Conservation (phyloP, 1,140 invertebrate species). For the Saccostrea cuccullata region DNA sequence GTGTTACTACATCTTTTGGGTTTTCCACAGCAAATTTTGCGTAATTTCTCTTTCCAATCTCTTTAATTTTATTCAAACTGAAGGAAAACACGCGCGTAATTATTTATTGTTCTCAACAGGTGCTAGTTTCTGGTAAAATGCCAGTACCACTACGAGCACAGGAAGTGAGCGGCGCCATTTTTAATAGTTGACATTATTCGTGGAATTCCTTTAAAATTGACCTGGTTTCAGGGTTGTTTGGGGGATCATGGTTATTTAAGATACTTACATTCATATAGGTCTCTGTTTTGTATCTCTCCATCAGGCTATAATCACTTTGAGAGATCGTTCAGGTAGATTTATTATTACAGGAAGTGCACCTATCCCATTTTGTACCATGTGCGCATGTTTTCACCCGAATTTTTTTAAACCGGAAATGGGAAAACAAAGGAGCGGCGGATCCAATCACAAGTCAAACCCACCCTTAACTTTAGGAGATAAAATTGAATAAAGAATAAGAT, state of each 20-base stretch:
- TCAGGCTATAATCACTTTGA: background rate
- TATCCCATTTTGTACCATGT: constrained; percentile 33
- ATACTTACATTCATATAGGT: constrained; percentile 21
- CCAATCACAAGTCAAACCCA: background rate
- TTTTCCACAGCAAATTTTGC: background rate
- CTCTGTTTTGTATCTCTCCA: constrained; percentile 19
- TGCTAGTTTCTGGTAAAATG: constrained; percentile 24
- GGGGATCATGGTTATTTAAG: background rate
- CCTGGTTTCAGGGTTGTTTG: background rate
- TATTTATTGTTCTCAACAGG: constrained; percentile 30
- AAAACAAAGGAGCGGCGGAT: background rate
- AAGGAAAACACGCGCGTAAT: constrained; percentile 1
- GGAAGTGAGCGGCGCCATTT: constrained; percentile 33
- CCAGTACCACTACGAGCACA: constrained; percentile 26
- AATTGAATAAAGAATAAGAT: no score
- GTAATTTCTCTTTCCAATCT: background rate
- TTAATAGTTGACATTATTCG: constrained; percentile 33
- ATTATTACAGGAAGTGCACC: constrained; percentile 34
- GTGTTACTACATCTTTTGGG: background rate
- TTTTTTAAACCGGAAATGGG: constrained; percentile 18
- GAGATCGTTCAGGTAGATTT: constrained; percentile 19
- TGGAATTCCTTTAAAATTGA: background rate
- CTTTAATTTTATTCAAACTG: background rate
- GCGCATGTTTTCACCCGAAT: constrained; percentile 14
- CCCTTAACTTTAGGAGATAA: no score